Percentiles rank a stretch among this genome's conserved stretches.
phyloP scores from a whole-genome alignment of 2,888 invertebrate species.

The Drosophila subquinaria region DNA sequence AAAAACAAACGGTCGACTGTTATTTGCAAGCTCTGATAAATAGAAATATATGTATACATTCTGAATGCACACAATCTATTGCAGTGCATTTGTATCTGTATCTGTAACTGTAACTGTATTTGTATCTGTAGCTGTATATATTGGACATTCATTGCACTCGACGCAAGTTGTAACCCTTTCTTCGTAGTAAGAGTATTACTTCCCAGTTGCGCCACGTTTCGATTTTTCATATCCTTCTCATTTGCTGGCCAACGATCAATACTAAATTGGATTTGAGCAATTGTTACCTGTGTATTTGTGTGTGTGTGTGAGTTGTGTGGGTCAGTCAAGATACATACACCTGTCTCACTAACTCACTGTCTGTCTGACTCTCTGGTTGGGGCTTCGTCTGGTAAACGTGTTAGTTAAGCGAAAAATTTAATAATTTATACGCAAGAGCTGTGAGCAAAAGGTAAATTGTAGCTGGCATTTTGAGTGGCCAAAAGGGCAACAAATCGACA shows the following conservation, averaged over 20 bases:
- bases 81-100: slow-evolving; percentile 8
- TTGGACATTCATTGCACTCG: slow-evolving; percentile 33
- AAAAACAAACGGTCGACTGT: too few species aligned
- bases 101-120: not conserved
- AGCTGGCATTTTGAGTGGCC: slow-evolving; percentile 38
- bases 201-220: slow-evolving; percentile 34
- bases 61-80: not conserved
- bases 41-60: not conserved
- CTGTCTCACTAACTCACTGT: slow-evolving; percentile 17
- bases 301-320: slow-evolving; percentile 7
- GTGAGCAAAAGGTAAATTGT: slow-evolving; percentile 23
- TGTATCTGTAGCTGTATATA: slow-evolving; percentile 6
- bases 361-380: slow-evolving; percentile 9
- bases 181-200: not conserved
- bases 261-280: slow-evolving; percentile 75
- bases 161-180: slow-evolving; percentile 38
- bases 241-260: slow-evolving; percentile 66
- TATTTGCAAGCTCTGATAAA: too few species aligned
- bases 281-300: slow-evolving; percentile 35
- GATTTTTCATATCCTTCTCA: slow-evolving; percentile 59
- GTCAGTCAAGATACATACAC: slow-evolving; percentile 17
- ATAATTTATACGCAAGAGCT: slow-evolving; percentile 58
- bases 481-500: slow-evolving; percentile 42
- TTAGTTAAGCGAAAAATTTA: slow-evolving; percentile 61
- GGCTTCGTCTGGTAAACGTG: slow-evolving; percentile 34